phyloP scores from a whole-genome alignment of 2,888 invertebrate species.

The Halictus ligatus region DNA sequence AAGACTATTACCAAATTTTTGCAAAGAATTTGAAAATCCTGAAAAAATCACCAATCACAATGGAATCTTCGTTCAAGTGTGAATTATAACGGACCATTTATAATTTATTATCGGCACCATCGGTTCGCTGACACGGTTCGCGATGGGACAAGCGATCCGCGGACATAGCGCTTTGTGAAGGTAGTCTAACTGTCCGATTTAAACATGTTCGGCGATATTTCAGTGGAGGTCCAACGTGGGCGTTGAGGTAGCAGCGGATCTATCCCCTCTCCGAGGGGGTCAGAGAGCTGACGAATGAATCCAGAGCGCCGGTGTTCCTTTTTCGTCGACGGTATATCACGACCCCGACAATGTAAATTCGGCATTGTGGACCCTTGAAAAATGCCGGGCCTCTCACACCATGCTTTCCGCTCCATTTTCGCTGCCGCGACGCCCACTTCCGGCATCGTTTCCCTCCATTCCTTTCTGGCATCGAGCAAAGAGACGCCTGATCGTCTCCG shows the following conservation, averaged over 20 bases:
- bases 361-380: slow-evolving; percentile 72
- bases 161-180: slow-evolving; percentile 1
- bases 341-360: slow-evolving; percentile 73
- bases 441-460: slow-evolving; percentile 32
- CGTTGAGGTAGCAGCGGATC: not conserved
- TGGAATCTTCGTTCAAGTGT: not conserved
- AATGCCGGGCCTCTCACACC: slow-evolving; percentile 62
- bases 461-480: slow-evolving; percentile 35
- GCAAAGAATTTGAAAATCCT: not conserved
- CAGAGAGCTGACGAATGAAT: slow-evolving; percentile 71
- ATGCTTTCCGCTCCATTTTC: slow-evolving; percentile 65
- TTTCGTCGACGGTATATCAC: slow-evolving; percentile 58
- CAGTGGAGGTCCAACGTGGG: slow-evolving; percentile 16
- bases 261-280: not conserved
- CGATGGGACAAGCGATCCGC: not conserved
- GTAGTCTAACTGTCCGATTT: slow-evolving; percentile 45
- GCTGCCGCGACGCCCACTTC: slow-evolving; percentile 24
- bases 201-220: slow-evolving; percentile 63
- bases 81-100: not conserved
- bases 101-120: slow-evolving; percentile 4
- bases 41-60: not conserved
- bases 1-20: not conserved
- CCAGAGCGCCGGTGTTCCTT: slow-evolving; percentile 57
- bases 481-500: slow-evolving; percentile 46
- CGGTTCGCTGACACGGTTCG: not conserved